Percentiles rank a stretch among this genome's conserved stretches.
These are phyloP conservation scores for Deilephila porcellus DNA, from an alignment of 2,888 invertebrate genomes.

Conservation along the genomic window DNA sequence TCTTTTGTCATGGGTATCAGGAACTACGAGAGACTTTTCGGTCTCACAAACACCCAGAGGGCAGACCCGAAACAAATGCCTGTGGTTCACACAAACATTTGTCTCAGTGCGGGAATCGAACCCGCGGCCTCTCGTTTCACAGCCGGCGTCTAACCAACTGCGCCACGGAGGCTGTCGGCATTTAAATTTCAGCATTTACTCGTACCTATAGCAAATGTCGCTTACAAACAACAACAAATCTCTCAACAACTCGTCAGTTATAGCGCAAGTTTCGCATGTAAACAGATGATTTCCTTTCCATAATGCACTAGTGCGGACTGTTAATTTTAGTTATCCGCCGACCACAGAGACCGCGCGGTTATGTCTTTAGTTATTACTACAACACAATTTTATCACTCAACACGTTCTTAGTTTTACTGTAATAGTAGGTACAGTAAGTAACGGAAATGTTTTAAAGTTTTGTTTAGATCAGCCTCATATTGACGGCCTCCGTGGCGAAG, in stretches of 20 bases:
- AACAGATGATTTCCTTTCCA: constrained; percentile 11
- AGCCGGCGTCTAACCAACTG: no score
- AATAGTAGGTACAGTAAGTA: not conserved
- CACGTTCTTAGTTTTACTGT: constrained; percentile 11
- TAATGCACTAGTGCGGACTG: not conserved
- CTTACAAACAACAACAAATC: not conserved
- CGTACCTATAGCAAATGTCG: no score
- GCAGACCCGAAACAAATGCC: no score
- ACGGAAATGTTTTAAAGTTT: constrained; percentile 13
- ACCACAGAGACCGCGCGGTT: constrained; percentile 18
- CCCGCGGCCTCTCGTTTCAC: no score
- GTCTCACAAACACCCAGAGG: no score
- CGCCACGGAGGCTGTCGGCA: no score
- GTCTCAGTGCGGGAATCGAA: no score
- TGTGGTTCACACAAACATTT: no score
- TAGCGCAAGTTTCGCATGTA: not conserved
- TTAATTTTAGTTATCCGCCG: constrained; percentile 2
- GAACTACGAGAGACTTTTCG: no score
- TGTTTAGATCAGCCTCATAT: not conserved
- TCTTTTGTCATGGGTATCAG: no score
- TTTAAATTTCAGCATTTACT: no score
- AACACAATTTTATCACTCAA: constrained; percentile 27
- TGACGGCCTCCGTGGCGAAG: no score
- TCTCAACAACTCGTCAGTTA: not conserved
- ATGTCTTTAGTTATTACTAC: constrained; percentile 32